Evolutionary conservation across 2,888 invertebrate genomes (phyloP).

Genomic region (Chesias legatella): DNA sequence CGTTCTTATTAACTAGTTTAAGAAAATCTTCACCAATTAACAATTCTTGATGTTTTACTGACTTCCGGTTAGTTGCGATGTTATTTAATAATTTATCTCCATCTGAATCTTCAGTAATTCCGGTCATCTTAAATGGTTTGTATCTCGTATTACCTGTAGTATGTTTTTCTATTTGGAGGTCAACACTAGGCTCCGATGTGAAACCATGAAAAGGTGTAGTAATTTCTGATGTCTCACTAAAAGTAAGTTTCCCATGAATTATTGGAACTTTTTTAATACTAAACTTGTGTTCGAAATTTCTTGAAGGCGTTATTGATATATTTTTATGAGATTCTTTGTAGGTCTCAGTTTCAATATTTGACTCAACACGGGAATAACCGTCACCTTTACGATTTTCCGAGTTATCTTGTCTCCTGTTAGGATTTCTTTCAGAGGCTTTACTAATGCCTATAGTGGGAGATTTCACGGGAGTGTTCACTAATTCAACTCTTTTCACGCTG

Average conservation of each 20-base stretch:
- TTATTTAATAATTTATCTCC: not conserved
- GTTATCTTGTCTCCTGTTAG: constrained; percentile 7
- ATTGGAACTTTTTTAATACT: not conserved
- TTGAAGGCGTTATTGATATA: not conserved
- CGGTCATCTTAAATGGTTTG: not conserved
- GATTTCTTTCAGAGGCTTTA: not conserved
- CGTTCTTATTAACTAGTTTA: constrained; percentile 6
- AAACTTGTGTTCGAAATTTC: constrained; percentile 3
- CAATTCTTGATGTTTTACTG: not conserved
- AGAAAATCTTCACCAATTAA: constrained; percentile 2
- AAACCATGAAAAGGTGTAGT: not conserved
- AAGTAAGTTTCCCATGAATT: not conserved
- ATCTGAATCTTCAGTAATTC: not conserved
- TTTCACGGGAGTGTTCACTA: constrained; percentile 38
- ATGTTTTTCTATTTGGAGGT: not conserved
- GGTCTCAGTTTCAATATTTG: constrained; percentile 15
- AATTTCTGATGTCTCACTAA: not conserved
- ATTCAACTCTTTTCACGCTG: constrained; percentile 42
- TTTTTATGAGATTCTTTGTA: constrained; percentile 10
- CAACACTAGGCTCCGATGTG: constrained; percentile 1
- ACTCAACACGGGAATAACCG: constrained; percentile 13
- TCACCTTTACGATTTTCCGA: not conserved
- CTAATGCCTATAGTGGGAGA: constrained; percentile 31
- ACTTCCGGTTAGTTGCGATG: not conserved
- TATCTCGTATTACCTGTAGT: not conserved